These are phyloP conservation scores for Marcusenius ussheri DNA, from an alignment of 2,113 vertebrate species.

Conservation along the genomic window DNA sequence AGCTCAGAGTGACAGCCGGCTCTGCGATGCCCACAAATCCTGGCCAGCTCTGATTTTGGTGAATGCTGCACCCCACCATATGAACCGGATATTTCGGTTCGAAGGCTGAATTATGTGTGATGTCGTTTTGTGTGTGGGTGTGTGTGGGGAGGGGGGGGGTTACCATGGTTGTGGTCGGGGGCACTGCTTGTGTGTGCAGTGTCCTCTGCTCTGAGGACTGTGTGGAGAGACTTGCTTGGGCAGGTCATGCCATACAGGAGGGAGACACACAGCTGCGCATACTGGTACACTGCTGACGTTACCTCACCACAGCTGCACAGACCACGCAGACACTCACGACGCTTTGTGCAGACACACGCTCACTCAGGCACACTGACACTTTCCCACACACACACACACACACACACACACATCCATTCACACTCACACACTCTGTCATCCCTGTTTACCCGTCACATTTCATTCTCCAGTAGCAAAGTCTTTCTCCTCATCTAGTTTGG, in stretches of 20 bases:
- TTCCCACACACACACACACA: neutral
- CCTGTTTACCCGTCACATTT: neutral
- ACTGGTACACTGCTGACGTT: neutral
- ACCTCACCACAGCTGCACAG: neutral
- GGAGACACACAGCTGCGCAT: neutral
- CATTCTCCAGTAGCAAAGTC: slow-evolving; percentile 11
- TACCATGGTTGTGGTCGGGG: neutral
- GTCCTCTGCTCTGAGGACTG: neutral
- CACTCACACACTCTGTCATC: neutral
- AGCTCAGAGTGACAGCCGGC: neutral
- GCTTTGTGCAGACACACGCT: neutral
- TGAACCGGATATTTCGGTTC: slow-evolving; percentile 2
- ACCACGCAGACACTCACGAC: neutral
- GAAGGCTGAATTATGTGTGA: neutral
- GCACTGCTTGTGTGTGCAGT: neutral
- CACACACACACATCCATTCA: neutral
- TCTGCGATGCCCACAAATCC: neutral
- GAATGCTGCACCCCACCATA: neutral
- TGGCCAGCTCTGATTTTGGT: neutral
- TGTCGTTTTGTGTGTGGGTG: neutral
- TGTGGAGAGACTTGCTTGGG: neutral
- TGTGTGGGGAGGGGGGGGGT: neutral
- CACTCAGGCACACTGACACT: too few species aligned
- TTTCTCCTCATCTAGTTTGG: neutral
- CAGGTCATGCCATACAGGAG: neutral